These are phyloP conservation scores for Catagonus wagneri DNA, from an alignment of 2,113 vertebrate species.

Conservation along the genomic window DNA sequence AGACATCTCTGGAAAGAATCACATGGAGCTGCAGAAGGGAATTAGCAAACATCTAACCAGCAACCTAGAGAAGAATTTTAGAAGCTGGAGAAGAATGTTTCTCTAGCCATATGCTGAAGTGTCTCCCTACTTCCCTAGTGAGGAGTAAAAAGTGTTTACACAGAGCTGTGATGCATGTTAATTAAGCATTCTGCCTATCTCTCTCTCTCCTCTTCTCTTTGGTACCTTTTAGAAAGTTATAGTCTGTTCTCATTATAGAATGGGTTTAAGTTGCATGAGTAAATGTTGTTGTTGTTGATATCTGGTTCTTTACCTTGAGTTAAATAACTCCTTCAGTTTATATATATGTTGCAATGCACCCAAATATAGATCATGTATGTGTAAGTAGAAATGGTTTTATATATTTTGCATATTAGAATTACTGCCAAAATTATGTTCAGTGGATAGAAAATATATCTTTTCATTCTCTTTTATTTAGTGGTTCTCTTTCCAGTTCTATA, in stretches of 20 bases:
- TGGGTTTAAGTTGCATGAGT: neutral
- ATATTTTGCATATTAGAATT: neutral
- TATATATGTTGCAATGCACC: neutral
- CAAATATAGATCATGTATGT: slow-evolving; percentile 1
- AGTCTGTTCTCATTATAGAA: neutral
- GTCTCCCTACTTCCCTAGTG: too few species aligned
- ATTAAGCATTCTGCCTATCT: neutral
- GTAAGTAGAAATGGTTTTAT: neutral
- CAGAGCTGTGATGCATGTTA: neutral
- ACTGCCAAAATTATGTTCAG: neutral
- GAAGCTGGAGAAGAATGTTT: neutral
- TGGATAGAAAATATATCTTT: neutral
- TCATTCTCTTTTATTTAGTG: neutral
- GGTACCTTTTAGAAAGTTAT: neutral
- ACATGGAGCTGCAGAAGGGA: neutral
- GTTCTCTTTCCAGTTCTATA: neutral
- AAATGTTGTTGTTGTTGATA: neutral
- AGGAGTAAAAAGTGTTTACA: neutral
- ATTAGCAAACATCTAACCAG: neutral
- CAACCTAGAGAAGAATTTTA: neutral
- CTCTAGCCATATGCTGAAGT: neutral
- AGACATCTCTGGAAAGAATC: neutral
- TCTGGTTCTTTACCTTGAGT: neutral
- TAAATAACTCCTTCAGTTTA: slow-evolving; percentile 31
- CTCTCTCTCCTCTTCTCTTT: neutral